Percentiles rank a stretch among this genome's conserved stretches.
These are phyloP conservation scores for Glyptemys insculpta DNA, from an alignment of 2,797 vertebrate species.

Conservation along the genomic window DNA sequence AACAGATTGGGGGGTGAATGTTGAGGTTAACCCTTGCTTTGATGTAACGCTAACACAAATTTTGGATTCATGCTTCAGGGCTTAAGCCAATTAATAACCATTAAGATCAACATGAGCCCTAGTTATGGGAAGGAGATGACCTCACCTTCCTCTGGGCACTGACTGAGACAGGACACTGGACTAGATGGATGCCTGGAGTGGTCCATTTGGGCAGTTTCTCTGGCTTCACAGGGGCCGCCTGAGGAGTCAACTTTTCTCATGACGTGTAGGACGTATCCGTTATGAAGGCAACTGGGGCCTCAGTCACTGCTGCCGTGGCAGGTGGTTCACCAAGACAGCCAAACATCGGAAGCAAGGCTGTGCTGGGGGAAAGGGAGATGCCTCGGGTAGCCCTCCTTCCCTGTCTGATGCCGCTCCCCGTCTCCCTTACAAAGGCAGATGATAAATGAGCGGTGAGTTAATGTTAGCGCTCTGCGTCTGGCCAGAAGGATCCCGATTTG, in stretches of 20 bases:
- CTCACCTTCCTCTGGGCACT: background rate
- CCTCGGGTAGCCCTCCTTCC: background rate
- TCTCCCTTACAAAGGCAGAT: background rate
- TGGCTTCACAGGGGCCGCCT: background rate
- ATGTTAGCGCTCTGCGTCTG: background rate
- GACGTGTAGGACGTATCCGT: background rate
- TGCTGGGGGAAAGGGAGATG: fast-evolving
- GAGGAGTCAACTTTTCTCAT: background rate
- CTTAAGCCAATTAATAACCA: background rate
- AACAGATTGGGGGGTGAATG: background rate
- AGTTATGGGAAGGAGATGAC: background rate
- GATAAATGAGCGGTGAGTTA: conserved; percentile 2
- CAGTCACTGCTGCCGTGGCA: background rate
- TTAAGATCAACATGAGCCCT: background rate
- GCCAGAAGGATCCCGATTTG: background rate
- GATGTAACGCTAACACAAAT: background rate
- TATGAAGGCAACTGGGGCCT: background rate
- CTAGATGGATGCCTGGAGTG: background rate
- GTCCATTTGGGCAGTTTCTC: background rate
- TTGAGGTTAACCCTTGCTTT: background rate
- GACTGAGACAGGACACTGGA: too few relatives aligned
- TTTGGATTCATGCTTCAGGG: background rate
- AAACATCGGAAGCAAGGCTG: background rate
- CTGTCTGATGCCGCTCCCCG: background rate
- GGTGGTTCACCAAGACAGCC: background rate